A percentile compares a stretch with the other conserved stretches of the same genome.
These are phyloP conservation scores for Epinephelus malabaricus DNA, from an alignment of 2,797 vertebrate species.

Conservation along the genomic window DNA sequence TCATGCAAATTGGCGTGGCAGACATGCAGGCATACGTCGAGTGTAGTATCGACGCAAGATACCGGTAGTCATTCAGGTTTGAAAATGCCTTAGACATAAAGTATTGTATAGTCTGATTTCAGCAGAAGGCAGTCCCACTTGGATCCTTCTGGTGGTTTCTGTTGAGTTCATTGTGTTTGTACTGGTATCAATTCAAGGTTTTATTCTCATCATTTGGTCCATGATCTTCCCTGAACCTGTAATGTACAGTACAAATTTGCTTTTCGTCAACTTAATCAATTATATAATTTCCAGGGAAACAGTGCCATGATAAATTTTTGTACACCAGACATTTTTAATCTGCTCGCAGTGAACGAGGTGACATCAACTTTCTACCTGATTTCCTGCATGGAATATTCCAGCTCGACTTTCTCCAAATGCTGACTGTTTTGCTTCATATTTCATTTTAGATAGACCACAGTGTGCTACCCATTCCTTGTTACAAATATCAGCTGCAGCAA, in stretches of 20 bases:
- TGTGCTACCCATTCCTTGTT: slow-evolving; percentile 33
- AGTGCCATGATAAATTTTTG: neutral
- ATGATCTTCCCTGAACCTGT: neutral
- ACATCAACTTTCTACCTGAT: neutral
- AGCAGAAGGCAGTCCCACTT: neutral
- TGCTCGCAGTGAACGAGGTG: neutral
- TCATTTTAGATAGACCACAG: slow-evolving; percentile 31
- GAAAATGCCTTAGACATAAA: too few relatives aligned
- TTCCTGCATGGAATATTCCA: slow-evolving; percentile 23
- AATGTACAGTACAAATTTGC: neutral
- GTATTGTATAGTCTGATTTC: too few relatives aligned
- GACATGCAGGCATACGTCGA: too few relatives aligned
- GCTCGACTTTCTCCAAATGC: slow-evolving; percentile 6
- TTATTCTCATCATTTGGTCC: neutral
- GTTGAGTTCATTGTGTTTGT: neutral
- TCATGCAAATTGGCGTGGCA: too few relatives aligned
- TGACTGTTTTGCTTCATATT: slow-evolving; percentile 52
- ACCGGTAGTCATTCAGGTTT: too few relatives aligned
- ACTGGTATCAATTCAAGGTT: neutral
- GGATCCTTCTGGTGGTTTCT: neutral
- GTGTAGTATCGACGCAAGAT: too few relatives aligned
- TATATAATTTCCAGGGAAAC: neutral
- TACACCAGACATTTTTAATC: neutral
- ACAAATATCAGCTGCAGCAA: slow-evolving; percentile 60
- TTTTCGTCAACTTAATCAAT: neutral